Conservation (phyloP, 2,888 invertebrate genomes). For the Mallateleia sp. region DNA sequence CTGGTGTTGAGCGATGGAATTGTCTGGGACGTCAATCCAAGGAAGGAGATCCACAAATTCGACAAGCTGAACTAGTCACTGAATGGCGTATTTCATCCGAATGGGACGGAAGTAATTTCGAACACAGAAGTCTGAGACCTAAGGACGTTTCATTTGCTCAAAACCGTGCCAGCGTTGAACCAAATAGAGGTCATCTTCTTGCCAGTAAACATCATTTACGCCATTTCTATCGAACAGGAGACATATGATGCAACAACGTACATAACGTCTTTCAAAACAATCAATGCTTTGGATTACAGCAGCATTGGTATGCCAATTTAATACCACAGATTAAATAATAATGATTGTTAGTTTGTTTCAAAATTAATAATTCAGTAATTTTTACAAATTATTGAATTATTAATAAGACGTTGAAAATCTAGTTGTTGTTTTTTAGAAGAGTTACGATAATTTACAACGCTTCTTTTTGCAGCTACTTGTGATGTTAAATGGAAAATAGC, state of each 20-base stretch:
- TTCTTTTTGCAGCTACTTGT: too few species aligned
- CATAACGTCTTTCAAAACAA: conserved; percentile 98
- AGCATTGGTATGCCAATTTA: conserved; percentile 93
- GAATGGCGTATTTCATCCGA: conserved; percentile 99
- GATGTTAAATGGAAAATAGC: too few species aligned
- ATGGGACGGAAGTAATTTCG: conserved; percentile 98
- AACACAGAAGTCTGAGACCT: conserved; percentile 99
- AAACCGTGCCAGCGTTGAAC: conserved; percentile 98
- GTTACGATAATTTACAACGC: too few species aligned
- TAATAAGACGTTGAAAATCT: too few species aligned
- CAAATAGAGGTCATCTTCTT: conserved; percentile 98
- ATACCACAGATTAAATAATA: too few species aligned
- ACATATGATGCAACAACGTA: conserved; percentile 94
- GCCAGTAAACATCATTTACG: conserved; percentile 96
- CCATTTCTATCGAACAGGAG: conserved; percentile 94
- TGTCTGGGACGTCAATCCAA: conserved; percentile 97
- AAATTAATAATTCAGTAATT: too few species aligned
- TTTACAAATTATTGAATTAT: too few species aligned
- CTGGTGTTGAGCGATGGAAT: conserved; percentile 98
- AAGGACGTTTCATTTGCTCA: conserved; percentile 97
- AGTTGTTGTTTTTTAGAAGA: too few species aligned
- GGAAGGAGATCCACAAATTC: conserved; percentile 98
- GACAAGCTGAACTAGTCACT: conserved; percentile 99
- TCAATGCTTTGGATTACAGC: conserved; percentile 98
- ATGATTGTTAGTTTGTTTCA: too few species aligned